Evolutionary conservation across 1,140 invertebrate genomes (phyloP), one percentile per base, ranked within the genome.

Genomic region (Cyclina sinensis): DNA sequence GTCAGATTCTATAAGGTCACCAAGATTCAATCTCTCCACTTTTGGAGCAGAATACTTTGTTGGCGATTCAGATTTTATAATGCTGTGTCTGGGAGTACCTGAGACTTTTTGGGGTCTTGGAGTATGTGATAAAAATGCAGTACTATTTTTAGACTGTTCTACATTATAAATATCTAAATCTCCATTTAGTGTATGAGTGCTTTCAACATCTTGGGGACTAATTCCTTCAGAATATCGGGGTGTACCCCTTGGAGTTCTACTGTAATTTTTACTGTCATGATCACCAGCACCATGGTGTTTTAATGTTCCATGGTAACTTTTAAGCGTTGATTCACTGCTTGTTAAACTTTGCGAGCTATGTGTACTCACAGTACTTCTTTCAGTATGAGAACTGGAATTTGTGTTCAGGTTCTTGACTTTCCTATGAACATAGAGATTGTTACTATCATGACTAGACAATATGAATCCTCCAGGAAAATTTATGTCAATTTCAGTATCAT

Each of bases 1-100:
- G 59, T 87, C 85, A 18, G 85, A 87, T 70, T 87, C 85, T 30
- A 51, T 43, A 14, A 94, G 76, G 48, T 91, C 90, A 3, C 90
- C 91, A 14, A 94, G 88, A 89, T 94, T 92, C n/a, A 94, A 88
- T 5, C 92, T 91, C 59, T 94, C 94, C 14, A 94, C 89, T 73
- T 89, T 91, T 0, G 73, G 43, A 12, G 59, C 24, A 51, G 74
- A 35, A 51, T 35, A 35, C 57, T 62, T 30, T 65, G 59, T n/a
- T 54, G 83, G 48, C 9, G 73, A 39, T 35, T 80, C 76, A 39
- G 51, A 54, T 65, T 87, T 87, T 30, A 59, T 65, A 87, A 87
- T 87, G 76, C 85, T 87, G 76, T 87, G 59, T 54, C 57, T 35
- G 32, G 85, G 85, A 9, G 59, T 80, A 54, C 85, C 85, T 70